Conservation (phyloP, 2,113 vertebrate species). For the Prionailurus bengalensis region DNA sequence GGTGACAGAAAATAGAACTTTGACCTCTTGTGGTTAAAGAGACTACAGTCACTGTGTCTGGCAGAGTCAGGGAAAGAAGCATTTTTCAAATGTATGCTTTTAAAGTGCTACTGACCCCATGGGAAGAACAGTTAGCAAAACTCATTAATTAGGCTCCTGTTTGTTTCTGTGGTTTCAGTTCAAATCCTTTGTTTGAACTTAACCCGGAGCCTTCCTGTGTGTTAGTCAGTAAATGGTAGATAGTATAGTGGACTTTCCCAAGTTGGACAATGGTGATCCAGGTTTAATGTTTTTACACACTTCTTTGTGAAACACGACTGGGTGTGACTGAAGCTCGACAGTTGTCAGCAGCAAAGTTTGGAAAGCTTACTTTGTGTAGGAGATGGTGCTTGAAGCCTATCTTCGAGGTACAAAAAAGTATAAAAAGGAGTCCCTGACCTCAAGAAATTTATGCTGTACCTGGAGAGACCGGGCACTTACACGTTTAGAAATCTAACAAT, state of each 20-base stretch:
- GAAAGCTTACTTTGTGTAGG: neutral
- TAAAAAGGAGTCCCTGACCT: slow-evolving; percentile 17
- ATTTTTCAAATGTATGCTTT: slow-evolving; percentile 68
- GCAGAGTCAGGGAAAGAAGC: slow-evolving; percentile 56
- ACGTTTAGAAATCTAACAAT: neutral
- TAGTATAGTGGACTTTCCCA: slow-evolving; percentile 16
- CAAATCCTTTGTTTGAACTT: slow-evolving; percentile 61
- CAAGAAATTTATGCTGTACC: neutral
- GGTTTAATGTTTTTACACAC: slow-evolving; percentile 29
- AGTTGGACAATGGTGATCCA: neutral
- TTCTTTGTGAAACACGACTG: slow-evolving; percentile 17
- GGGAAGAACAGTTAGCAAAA: slow-evolving; percentile 63
- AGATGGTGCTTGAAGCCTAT: neutral
- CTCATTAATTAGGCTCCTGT: slow-evolving; percentile 58
- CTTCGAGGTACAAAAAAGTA: neutral
- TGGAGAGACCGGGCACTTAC: neutral
- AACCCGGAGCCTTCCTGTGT: slow-evolving; percentile 7
- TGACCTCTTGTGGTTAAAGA: slow-evolving; percentile 75
- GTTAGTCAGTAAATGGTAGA: slow-evolving; percentile 23
- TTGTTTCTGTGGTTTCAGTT: slow-evolving; percentile 61
- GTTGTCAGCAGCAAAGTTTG: slow-evolving; percentile 27
- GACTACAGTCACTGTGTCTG: slow-evolving; percentile 38
- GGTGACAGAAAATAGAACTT: slow-evolving; percentile 72
- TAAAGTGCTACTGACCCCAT: slow-evolving; percentile 57
- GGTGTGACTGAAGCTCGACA: slow-evolving; percentile 25